Base-by-base conservation (phyloP, 2,888 invertebrate genomes). In the Apoda limacodes region DNA sequence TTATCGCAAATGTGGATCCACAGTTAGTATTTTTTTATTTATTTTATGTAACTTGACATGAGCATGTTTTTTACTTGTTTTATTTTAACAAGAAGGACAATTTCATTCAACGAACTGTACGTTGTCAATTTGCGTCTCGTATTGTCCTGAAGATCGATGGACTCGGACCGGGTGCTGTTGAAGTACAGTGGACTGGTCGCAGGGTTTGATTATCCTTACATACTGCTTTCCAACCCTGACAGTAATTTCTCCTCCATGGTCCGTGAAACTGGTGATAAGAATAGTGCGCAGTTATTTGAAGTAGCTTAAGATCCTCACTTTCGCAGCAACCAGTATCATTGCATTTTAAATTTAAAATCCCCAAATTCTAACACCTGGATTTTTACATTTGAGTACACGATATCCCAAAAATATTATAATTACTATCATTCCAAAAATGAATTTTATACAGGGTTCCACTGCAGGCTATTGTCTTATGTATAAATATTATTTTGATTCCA, bases 131-230 rank as follows among this genome's bases (percentile, higher is more conserved):
- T 55, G 76, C 80, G 5, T 66, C 87, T 1, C 94, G 93, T 58
- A 94, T 94, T 0, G 94, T 95, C 3, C 67, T 96, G 9, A 95
- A 95, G 1, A 93, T 96, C 25, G 95, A 85, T 95, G 85, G 94
- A 95, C 67, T 92, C 91, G 3, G 90, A 92, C 62, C 85, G 90
- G 53, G 90, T 94, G 75, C 49, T 88, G 5, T 83, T 88, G 5
- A 78, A 88, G 69, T 85, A 83, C 48, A 78, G 80, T 44, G 87
- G 87, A 0, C 76, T 82, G 25, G 82, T 70, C 4, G 61, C 70
- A 34, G 89, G 90, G 64, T 88, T 84, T 57, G 88, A 88, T 36
- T 82, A 85, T 40, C 89, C 90, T 0, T 78, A 84, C 49, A 55
- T 70, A 7, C 53, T 86, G 20, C 64, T 87, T 3, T 68, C 80